Base-by-base conservation (phyloP, 1,140 invertebrate species). In the Drosophila arawakana region DNA sequence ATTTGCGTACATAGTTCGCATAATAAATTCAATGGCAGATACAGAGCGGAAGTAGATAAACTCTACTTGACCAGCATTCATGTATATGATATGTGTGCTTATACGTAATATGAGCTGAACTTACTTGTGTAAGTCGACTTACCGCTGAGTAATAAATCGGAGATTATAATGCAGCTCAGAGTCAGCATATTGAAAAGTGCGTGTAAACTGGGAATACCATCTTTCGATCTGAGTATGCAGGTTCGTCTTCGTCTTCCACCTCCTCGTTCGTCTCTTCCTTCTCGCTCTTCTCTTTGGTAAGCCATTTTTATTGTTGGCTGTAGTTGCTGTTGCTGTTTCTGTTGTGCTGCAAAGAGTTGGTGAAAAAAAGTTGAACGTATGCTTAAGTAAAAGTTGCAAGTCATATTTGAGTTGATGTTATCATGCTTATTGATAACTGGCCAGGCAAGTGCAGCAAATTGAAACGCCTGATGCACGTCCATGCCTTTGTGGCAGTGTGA, bases 101-200 rank as follows among this genome's bases (percentile, higher is more conserved):
- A 34, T 49, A 59, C 39, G 25, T n/a, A 18, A 54, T 52, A 37
- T 58, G 49, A 57, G 34, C 60, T 41, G 39, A 43, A 65, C 50
- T 63, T 55, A 50, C 34, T 71, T 21, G 57, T 65, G 69, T 47
- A 65, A 66, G 54, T 65, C 66, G 60, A 86, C 91, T 91, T 90
- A 92, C 91, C 91, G 78, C 84, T 91, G 55, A 80, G 80, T 59
- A 91, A 86, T 78, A 91, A 88, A 68, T 92, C 90, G 50, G 88
- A 86, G 66, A 92, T 90, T 69, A 92, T 81, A 76, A 92, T 79
- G 89, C 91, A 92, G 69, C 82, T 85, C 61, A 90, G 62, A 34
- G 81, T 78, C 55, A 92, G 71, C 79, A 90, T 80, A 78, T 90
- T 91, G 76, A 92, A 91, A 72, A 78, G 58, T 41, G 75, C 52